These are phyloP conservation scores for Stomorhina lunata DNA, from an alignment of 2,888 invertebrate species.

Conservation along the genomic window DNA sequence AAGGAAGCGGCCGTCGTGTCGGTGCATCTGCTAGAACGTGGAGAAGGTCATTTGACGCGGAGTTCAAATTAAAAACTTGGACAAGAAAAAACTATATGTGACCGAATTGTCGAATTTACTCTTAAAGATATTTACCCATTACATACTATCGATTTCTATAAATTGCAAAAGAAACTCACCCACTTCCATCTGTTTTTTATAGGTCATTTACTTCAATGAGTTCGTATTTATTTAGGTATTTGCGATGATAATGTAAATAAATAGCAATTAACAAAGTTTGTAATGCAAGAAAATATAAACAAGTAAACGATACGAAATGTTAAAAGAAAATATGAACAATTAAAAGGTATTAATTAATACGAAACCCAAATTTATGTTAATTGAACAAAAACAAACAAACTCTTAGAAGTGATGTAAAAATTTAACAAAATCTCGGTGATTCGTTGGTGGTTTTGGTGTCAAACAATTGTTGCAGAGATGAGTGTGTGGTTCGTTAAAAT, in stretches of 20 bases:
- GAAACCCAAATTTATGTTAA: slow-evolving; percentile 37
- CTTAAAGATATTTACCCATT: too few relatives aligned
- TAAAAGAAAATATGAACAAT: slow-evolving; percentile 18
- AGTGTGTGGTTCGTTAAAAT: neutral
- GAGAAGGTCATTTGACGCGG: too few relatives aligned
- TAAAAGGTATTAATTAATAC: slow-evolving; percentile 39
- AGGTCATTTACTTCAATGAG: neutral
- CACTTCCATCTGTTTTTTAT: neutral
- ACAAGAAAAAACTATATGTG: too few relatives aligned
- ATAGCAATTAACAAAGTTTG: neutral
- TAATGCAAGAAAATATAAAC: neutral
- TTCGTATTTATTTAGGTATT: neutral
- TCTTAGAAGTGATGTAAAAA: neutral
- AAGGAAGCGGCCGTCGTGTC: too few relatives aligned
- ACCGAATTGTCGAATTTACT: too few relatives aligned
- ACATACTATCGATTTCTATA: too few relatives aligned
- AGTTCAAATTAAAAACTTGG: too few relatives aligned
- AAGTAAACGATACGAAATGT: neutral
- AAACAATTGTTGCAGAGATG: neutral
- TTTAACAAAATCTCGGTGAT: neutral
- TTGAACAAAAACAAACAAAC: slow-evolving; percentile 7
- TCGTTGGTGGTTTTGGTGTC: neutral
- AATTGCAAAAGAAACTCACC: too few relatives aligned
- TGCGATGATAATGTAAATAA: neutral
- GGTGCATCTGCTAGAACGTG: too few relatives aligned